Percentiles rank a stretch among this genome's conserved stretches.
Evolutionary conservation across 1,140 invertebrate species (phyloP).

Genomic region (Holcopasites calliopsidis): DNA sequence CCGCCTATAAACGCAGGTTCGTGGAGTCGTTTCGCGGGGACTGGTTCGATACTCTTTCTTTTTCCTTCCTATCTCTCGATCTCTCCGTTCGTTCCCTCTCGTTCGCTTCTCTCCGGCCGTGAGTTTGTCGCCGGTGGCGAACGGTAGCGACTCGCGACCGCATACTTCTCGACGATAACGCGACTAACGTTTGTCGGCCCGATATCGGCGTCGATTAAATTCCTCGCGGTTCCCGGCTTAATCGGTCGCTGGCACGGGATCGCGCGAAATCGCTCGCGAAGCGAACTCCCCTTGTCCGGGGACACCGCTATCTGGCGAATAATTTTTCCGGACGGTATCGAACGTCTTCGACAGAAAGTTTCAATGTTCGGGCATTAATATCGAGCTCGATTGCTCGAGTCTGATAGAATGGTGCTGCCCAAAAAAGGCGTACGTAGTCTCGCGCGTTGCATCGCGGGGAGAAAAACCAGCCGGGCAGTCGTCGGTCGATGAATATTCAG

Average conservation of each 20-base stretch:
- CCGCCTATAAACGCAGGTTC: not conserved
- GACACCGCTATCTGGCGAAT: no score
- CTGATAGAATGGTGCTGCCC: no score
- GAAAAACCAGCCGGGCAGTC: conserved; percentile 13
- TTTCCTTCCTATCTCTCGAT: conserved; percentile 31
- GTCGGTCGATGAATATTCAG: conserved; percentile 52
- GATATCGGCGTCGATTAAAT: conserved; percentile 35
- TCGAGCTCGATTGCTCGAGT: no score
- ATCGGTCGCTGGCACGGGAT: not conserved
- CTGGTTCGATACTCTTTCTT: conserved; percentile 44
- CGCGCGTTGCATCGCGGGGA: conserved; percentile 13
- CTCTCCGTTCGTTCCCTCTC: not conserved
- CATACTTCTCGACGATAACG: conserved; percentile 33
- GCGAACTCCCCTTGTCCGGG: conserved; percentile 2
- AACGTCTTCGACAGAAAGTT: no score
- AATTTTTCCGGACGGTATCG: no score
- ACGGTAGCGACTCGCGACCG: conserved; percentile 31
- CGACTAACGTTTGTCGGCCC: not conserved
- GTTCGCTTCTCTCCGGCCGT: not conserved
- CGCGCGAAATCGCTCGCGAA: conserved; percentile 3
- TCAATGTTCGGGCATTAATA: no score
- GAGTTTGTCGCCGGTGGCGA: conserved; percentile 8
- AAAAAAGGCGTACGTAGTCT: no score
- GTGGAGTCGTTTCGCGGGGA: conserved; percentile 13
- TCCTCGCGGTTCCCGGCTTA: not conserved